phyloP scores from a whole-genome alignment of 64 coral and sea anemone genomes.

The Astreopora myriophthalma region DNA sequence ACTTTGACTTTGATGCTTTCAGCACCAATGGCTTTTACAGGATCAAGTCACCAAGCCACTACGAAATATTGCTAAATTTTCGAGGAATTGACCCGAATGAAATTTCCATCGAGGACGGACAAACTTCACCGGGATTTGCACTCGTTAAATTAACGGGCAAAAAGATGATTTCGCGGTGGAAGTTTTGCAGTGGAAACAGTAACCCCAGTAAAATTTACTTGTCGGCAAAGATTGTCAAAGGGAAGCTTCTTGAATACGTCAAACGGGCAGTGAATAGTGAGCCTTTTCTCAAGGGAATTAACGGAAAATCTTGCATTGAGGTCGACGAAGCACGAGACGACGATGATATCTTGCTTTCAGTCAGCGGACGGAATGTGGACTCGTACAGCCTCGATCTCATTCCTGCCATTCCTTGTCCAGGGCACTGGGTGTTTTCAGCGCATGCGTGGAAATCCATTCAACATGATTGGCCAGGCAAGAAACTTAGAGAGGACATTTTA shows the following conservation, averaged over 20 bases:
- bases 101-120: conserved; percentile 75
- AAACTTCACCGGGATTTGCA: conserved; percentile 65
- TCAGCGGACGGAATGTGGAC: conserved; percentile 32
- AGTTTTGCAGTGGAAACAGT: conserved; percentile 50
- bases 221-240: conserved; percentile 69
- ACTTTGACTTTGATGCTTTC: conserved; percentile 49
- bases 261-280: conserved; percentile 14
- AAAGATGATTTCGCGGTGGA: conserved; percentile 14
- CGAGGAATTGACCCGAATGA: conserved; percentile 58
- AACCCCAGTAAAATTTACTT: conserved; percentile 77
- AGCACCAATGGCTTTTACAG: conserved; percentile 11
- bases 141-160: conserved; percentile 40
- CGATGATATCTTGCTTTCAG: conserved; percentile 23
- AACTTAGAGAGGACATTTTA: conserved; percentile 41
- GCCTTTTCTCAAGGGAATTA: neutral
- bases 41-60: conserved; percentile 16
- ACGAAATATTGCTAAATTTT: conserved; percentile 62
- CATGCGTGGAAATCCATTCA: conserved; percentile 67
- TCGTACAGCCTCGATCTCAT: conserved; percentile 21
- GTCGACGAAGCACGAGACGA: conserved; percentile 27
- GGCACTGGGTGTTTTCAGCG: conserved; percentile 68
- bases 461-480: conserved; percentile 67
- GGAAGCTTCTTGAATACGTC: conserved; percentile 41
- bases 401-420: conserved; percentile 72
- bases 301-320: conserved; percentile 7